Percentiles rank a stretch among this genome's conserved stretches.
phyloP scores from a whole-genome alignment of 2,113 vertebrate species.

The Plecturocebus donacophilus region DNA sequence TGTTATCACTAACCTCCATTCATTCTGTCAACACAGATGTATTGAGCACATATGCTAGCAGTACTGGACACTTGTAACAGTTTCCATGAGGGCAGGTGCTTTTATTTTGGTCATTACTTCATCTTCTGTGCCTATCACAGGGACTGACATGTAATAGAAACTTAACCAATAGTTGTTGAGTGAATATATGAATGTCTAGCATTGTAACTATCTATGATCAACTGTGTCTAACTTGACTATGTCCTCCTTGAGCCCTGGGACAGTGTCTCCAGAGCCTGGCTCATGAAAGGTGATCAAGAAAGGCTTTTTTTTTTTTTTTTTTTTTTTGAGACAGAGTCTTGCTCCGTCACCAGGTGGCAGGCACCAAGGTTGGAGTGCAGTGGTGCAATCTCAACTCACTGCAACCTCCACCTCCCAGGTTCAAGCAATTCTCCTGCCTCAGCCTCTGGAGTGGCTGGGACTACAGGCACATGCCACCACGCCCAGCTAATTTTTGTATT shows the following conservation, averaged over 20 bases:
- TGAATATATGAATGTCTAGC: rapidly evolving
- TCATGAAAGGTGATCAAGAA: not conserved
- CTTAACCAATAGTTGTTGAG: not conserved
- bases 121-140: not conserved
- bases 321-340: too few species aligned
- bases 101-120: not conserved
- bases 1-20: rapidly evolving
- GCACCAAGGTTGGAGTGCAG: too few species aligned
- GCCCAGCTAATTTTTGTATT: too few species aligned
- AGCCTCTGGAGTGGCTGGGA: too few species aligned
- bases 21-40: rapidly evolving
- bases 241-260: not conserved
- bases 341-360: too few species aligned
- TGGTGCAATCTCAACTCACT: too few species aligned
- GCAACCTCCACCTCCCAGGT: too few species aligned
- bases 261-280: not conserved
- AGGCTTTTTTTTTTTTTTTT: not conserved
- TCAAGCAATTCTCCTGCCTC: too few species aligned
- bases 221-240: rapidly evolving
- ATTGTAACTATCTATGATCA: rapidly evolving
- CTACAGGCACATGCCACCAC: too few species aligned
- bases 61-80: rapidly evolving
- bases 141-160: not conserved
- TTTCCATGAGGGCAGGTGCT: not conserved
- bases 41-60: not conserved